Percentiles rank a stretch among this genome's conserved stretches.
These are phyloP conservation scores for Athalia rosae DNA, from an alignment of 2,888 invertebrate genomes.

Conservation along the genomic window DNA sequence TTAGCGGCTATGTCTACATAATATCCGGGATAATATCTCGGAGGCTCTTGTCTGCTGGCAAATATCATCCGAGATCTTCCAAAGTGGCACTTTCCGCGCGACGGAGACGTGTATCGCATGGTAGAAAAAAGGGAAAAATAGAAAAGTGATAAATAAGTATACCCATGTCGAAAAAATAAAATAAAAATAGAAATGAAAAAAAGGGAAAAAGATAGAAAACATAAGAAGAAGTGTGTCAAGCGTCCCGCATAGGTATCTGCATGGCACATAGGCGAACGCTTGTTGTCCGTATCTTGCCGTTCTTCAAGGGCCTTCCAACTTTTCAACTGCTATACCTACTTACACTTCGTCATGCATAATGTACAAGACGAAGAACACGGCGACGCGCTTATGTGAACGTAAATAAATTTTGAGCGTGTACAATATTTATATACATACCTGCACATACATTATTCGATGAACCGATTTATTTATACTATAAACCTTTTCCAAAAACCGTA, in stretches of 20 bases:
- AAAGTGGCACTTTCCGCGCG: no score
- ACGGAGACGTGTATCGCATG: no score
- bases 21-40: no score
- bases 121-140: no score
- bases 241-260: constrained; percentile 30
- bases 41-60: no score
- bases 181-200: neutral
- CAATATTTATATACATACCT: neutral
- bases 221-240: constrained; percentile 52
- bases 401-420: constrained; percentile 27
- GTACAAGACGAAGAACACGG: constrained; percentile 54
- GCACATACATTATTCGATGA: neutral
- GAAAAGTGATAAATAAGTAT: no score
- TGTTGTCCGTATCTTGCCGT: constrained; percentile 49
- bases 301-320: no score
- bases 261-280: constrained; percentile 16
- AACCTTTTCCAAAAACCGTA: no score
- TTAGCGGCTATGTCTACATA: no score
- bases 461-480: no score
- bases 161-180: neutral
- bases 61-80: no score
- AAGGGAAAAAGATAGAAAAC: constrained; percentile 9
- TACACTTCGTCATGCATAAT: constrained; percentile 59
- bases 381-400: constrained; percentile 47
- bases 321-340: no score